Conservation (phyloP, 2,888 invertebrate species). For the Axea sp. region DNA sequence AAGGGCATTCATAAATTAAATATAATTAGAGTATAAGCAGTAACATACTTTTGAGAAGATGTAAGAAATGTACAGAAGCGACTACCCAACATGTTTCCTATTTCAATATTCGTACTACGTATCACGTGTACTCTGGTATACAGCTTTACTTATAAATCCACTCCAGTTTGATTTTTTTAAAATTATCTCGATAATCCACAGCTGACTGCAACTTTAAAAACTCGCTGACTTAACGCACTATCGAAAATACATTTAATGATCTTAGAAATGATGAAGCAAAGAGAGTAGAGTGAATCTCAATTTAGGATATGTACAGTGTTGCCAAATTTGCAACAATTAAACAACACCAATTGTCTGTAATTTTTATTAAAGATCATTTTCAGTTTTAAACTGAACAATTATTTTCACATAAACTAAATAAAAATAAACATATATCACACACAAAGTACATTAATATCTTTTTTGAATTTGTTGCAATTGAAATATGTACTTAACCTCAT, state of each 20-base stretch:
- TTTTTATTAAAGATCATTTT: no score
- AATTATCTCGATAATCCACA: slow-evolving; percentile 31
- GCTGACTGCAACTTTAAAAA: slow-evolving; percentile 37
- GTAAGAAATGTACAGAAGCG: slow-evolving; percentile 73
- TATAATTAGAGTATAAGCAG: slow-evolving; percentile 6
- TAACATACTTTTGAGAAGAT: slow-evolving; percentile 77
- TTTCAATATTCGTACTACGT: slow-evolving; percentile 10
- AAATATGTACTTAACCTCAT: no score
- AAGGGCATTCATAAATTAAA: no score
- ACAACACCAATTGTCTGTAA: no score
- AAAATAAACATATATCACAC: no score
- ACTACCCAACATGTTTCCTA: slow-evolving; percentile 72
- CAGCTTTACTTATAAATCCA: neutral
- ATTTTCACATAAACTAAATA: no score
- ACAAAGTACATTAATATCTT: no score
- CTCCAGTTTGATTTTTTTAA: slow-evolving; percentile 14
- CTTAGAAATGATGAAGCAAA: slow-evolving; percentile 20
- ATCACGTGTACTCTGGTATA: slow-evolving; percentile 3
- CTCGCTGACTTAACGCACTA: slow-evolving; percentile 45
- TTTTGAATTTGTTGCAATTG: no score
- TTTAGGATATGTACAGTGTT: slow-evolving; percentile 19
- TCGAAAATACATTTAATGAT: slow-evolving; percentile 49
- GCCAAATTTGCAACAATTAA: slow-evolving; percentile 24
- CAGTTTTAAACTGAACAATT: no score
- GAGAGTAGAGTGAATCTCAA: slow-evolving; percentile 19